phyloP scores from a whole-genome alignment of 2,888 invertebrate genomes.

The Opisthograptis luteolata region DNA sequence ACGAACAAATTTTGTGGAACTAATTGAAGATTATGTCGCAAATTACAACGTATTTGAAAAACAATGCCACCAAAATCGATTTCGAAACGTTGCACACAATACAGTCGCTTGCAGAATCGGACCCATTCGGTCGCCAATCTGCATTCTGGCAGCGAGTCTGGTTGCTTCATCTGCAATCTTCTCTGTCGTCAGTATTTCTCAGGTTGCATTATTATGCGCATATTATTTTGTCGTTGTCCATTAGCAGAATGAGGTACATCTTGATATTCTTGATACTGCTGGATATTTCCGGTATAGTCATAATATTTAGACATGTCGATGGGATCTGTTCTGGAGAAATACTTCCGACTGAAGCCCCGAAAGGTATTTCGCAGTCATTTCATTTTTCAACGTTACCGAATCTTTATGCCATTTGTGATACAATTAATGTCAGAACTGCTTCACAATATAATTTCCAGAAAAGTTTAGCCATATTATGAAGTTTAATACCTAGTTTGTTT shows the following conservation, averaged over 20 bases:
- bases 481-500: too few relatives aligned
- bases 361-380: too few relatives aligned
- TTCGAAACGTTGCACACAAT: neutral
- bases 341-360: too few relatives aligned
- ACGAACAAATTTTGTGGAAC: too few relatives aligned
- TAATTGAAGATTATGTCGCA: neutral
- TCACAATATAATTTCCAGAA: too few relatives aligned
- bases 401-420: too few relatives aligned
- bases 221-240: neutral
- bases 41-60: slow-evolving; percentile 8
- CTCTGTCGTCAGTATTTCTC: neutral
- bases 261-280: neutral
- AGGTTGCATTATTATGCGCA: neutral
- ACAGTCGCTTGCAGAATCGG: slow-evolving; percentile 6
- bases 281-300: too few relatives aligned
- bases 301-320: too few relatives aligned
- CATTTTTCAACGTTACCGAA: too few relatives aligned
- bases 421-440: too few relatives aligned
- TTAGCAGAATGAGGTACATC: neutral
- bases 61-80: slow-evolving; percentile 8
- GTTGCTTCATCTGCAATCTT: slow-evolving; percentile 2
- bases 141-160: slow-evolving; percentile 1
- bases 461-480: too few relatives aligned
- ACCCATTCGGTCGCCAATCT: slow-evolving; percentile 5
- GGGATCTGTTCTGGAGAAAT: too few relatives aligned